These are phyloP conservation scores for Clanis bilineata DNA, from an alignment of 2,888 invertebrate species.

Conservation along the genomic window DNA sequence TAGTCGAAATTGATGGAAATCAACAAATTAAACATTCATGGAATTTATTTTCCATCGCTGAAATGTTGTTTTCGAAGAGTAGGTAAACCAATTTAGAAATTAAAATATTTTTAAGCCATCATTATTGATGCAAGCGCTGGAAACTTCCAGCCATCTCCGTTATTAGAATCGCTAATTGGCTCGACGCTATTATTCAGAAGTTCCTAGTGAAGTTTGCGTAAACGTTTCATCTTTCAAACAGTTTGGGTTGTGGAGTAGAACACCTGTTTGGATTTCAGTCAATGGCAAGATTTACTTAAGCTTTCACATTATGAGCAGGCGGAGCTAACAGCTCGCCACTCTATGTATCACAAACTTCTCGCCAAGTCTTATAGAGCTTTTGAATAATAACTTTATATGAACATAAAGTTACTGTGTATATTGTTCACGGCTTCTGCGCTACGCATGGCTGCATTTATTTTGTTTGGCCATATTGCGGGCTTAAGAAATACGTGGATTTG, in stretches of 20 bases:
- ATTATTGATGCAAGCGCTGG: slow-evolving; percentile 25
- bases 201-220: slow-evolving; percentile 34
- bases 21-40: neutral
- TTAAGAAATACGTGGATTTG: too few species aligned
- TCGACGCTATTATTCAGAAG: slow-evolving; percentile 40
- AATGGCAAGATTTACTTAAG: slow-evolving; percentile 39
- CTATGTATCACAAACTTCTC: slow-evolving; percentile 3
- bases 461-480: too few species aligned
- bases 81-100: neutral
- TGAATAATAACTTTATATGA: neutral
- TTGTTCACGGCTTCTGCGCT: neutral
- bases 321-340: slow-evolving; percentile 12
- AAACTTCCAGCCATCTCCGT: slow-evolving; percentile 31
- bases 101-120: slow-evolving; percentile 21
- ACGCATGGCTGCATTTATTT: neutral
- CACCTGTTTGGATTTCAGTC: slow-evolving; percentile 36
- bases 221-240: slow-evolving; percentile 32
- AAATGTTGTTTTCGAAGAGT: neutral
- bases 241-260: slow-evolving; percentile 24
- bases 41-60: slow-evolving; percentile 3
- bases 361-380: neutral
- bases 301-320: slow-evolving; percentile 18
- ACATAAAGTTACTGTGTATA: neutral
- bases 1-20: neutral
- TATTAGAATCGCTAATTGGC: slow-evolving; percentile 45